These are phyloP conservation scores for Mustela lutreola DNA, from an alignment of 2,113 vertebrate genomes.

Conservation along the genomic window DNA sequence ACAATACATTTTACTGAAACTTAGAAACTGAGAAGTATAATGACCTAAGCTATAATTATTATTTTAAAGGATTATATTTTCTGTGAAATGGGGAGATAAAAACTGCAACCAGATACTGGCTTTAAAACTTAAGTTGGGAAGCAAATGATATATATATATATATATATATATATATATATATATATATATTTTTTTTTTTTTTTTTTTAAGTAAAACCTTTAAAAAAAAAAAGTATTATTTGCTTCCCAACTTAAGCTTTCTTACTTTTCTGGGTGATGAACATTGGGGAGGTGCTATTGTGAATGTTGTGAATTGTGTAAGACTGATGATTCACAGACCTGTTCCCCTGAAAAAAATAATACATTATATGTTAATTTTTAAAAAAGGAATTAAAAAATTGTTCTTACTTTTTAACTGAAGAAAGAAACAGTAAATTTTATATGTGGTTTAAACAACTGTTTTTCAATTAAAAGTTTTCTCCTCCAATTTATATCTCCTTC, in stretches of 20 bases:
- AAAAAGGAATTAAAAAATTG: background rate
- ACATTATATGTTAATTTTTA: no score
- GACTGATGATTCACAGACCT: no score
- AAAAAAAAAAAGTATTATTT: no score
- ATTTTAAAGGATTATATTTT: background rate
- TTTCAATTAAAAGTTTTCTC: slow-evolving; percentile 21
- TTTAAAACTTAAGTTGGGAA: background rate
- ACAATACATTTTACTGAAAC: background rate
- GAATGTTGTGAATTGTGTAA: no score
- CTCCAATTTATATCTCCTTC: background rate
- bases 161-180: background rate
- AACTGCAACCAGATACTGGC: background rate
- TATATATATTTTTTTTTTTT: background rate
- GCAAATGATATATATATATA: background rate
- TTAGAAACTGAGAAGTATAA: background rate
- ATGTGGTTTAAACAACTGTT: background rate
- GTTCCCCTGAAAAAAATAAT: no score
- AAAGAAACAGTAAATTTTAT: slow-evolving; percentile 4
- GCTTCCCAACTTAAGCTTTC: no score
- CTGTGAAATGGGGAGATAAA: background rate
- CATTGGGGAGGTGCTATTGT: no score
- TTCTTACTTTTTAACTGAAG: background rate
- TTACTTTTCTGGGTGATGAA: no score
- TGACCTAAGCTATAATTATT: background rate
- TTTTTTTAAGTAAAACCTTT: no score